Base-by-base conservation (phyloP, 53 echinoderm and acorn worm genomes). In the Luidia sarsii region DNA sequence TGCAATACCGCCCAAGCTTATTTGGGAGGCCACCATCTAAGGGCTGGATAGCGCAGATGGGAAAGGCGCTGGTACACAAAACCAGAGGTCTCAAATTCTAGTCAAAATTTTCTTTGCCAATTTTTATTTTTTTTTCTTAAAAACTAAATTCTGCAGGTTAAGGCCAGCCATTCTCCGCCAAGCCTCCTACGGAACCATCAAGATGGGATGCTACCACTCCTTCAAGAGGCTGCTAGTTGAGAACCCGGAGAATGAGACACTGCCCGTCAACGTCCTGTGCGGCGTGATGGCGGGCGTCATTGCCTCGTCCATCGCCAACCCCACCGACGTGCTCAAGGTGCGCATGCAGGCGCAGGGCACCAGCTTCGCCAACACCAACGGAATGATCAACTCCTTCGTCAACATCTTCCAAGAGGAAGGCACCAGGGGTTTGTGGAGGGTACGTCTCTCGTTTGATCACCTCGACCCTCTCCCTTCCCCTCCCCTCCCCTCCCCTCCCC, bases 271-370 rank as follows among this genome's bases (percentile, higher is more conserved):
- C 61, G 89, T 97, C 18, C 46, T 93, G 2, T 97, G 99, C 65
- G 99, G 99, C 29, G 82, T 97, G 33, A 51, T 88, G 1, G 93
- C 99, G 1, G 99, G 99, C 34, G 86, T 94, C 33, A 83, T 97
- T 18, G 91, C 99, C 22, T 94, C 99, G 24, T 84, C 93, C 6
- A 77, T 97, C 24, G 94, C 94, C 14, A 97, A 94, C 87, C 97
- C 99, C 21, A 97, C 99, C 8, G 99, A 97, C 77, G 99, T 97
- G 30, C 70, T 97, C 39, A 97, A 97, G 89, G 99, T 97, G 25
- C 93, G 99, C 32, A 97, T 97, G 99, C 99, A 97, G 60, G 99
- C 99, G 37, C 99, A 97, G 77, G 86, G 94, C 43, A 72, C 93
- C 22, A 80, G 81, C 51, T 97, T 97, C 57, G 84, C 87, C 65